Percentiles rank a stretch among this genome's conserved stretches.
phyloP scores from a whole-genome alignment of 1,140 invertebrate species.

The honey bee (Apis mellifera) region Amel_HAv3.1 CM009931.2:17789001-17789500 shows the following conservation, averaged over 20 bases:
- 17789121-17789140: neutral
- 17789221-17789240: conserved; percentile 72
- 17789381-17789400: conserved; percentile 69
- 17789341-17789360: conserved; percentile 45
- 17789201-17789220: conserved; percentile 81
- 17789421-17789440: conserved; percentile 53
- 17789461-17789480: neutral
- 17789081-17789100: conserved; percentile 42
- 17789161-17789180: conserved; percentile 47
- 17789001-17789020: conserved; percentile 59
- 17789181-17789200: conserved; percentile 72
- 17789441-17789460: conserved; percentile 33
- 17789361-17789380: conserved; percentile 37
- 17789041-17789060: conserved; percentile 28
- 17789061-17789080: conserved; percentile 10
- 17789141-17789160: neutral
- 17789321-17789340: conserved; percentile 65
- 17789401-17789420: conserved; percentile 73
- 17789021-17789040: conserved; percentile 42
- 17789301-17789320: conserved; percentile 81
- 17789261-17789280: conserved; percentile 77
- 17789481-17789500: neutral
- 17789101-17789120: neutral
- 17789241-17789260: conserved; percentile 80
- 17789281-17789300: conserved; percentile 79